Evolutionary conservation across 1,140 invertebrate species (phyloP).

Genomic region (Neodiprion pinetum): DNA sequence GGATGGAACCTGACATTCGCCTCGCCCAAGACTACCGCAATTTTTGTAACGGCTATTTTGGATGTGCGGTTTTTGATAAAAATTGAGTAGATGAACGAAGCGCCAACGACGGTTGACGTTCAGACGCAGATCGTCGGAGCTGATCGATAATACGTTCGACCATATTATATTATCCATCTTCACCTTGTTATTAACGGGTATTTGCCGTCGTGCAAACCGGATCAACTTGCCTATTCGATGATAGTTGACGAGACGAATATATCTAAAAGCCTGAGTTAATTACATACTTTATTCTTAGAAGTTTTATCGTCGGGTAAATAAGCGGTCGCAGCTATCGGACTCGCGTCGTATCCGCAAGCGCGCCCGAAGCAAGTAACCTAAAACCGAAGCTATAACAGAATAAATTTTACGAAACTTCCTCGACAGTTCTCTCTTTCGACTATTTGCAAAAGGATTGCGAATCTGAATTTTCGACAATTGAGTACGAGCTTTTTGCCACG

Average conservation of each 20-base stretch:
- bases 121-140: not conserved
- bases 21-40: too few relatives aligned
- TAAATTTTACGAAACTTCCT: not conserved
- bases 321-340: slow-evolving; percentile 4
- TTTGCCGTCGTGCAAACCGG: not conserved
- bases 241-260: not conserved
- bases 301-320: slow-evolving; percentile 33
- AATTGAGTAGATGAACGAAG: too few relatives aligned
- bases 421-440: too few relatives aligned
- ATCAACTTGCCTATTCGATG: not conserved
- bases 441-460: too few relatives aligned
- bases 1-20: too few relatives aligned
- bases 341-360: not conserved
- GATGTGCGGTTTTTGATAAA: too few relatives aligned
- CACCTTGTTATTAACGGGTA: not conserved
- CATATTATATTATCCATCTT: not conserved
- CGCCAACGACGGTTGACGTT: not conserved
- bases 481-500: too few relatives aligned
- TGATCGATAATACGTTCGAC: not conserved
- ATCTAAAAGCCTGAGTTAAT: not conserved
- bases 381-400: not conserved
- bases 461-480: too few relatives aligned
- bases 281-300: slow-evolving; percentile 36
- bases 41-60: too few relatives aligned
- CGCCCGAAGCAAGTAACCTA: not conserved